Percentiles rank a stretch among this genome's conserved stretches.
Conservation (phyloP, 2,888 invertebrate species). For the Himalopsyche anomala region DNA sequence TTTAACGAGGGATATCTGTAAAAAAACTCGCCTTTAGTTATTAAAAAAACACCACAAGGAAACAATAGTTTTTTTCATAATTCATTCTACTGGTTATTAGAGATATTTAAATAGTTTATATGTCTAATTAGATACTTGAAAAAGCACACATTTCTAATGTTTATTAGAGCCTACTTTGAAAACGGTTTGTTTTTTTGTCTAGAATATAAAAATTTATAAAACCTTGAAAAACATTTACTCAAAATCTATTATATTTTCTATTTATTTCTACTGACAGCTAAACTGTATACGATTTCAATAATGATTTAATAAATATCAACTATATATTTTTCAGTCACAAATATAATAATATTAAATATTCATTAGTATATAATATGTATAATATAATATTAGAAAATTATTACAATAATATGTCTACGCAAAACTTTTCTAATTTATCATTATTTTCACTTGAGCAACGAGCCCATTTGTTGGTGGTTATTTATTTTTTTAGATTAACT, state of each 20-base stretch:
- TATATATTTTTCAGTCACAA: slow-evolving; percentile 31
- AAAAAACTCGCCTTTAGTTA: no score
- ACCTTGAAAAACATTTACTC: no score
- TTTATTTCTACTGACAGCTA: slow-evolving; percentile 13
- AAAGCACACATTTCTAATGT: no score
- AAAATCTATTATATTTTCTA: neutral
- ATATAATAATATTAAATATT: slow-evolving; percentile 15
- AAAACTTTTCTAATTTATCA: neutral
- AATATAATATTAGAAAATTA: neutral
- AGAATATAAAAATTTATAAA: no score
- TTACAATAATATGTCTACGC: neutral
- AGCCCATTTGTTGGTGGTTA: neutral
- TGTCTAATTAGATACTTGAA: no score
- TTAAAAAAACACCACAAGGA: no score
- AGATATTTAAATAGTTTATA: no score
- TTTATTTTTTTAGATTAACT: neutral
- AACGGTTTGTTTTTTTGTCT: no score
- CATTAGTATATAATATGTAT: neutral
- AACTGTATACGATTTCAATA: neutral
- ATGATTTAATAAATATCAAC: slow-evolving; percentile 4
- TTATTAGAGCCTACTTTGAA: no score
- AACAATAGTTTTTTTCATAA: no score
- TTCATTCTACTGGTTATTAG: no score
- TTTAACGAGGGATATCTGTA: no score
- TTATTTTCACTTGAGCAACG: neutral